phyloP scores from a whole-genome alignment of 1,140 invertebrate species.

The Drosophila paulistorum region DNA sequence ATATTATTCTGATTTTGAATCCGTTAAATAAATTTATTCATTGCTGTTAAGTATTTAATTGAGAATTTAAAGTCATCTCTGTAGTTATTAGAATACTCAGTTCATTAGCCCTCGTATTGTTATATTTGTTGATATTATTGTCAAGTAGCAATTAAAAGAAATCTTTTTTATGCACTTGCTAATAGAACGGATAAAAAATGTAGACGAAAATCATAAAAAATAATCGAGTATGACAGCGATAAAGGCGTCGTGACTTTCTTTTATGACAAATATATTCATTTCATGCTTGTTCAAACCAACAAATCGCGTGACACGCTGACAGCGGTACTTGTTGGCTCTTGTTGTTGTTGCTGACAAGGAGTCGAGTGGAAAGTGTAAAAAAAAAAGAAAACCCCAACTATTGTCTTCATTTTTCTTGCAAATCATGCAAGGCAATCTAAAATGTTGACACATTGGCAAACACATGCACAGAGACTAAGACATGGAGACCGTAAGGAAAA shows the following conservation, averaged over 20 bases:
- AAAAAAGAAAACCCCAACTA: slow-evolving; percentile 60
- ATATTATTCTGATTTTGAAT: no score
- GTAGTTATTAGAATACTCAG: background rate
- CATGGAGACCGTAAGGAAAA: slow-evolving; percentile 5
- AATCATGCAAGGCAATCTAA: slow-evolving; percentile 79
- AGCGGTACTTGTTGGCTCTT: slow-evolving; percentile 49
- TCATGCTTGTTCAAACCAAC: slow-evolving; percentile 71
- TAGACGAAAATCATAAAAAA: slow-evolving; percentile 10
- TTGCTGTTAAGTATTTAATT: no score
- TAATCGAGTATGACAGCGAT: slow-evolving; percentile 41
- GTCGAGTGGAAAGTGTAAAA: slow-evolving; percentile 60
- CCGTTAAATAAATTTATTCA: no score
- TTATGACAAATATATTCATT: slow-evolving; percentile 79
- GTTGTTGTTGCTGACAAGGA: slow-evolving; percentile 23
- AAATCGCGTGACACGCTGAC: slow-evolving; percentile 75
- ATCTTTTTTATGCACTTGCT: slow-evolving; percentile 1
- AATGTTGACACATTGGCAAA: slow-evolving; percentile 75
- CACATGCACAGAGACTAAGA: slow-evolving; percentile 38
- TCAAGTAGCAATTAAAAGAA: background rate
- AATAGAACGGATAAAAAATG: background rate
- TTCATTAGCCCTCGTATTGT: background rate
- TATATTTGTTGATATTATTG: background rate
- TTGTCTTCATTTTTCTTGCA: slow-evolving; percentile 80
- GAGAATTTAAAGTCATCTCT: background rate
- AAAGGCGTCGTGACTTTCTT: slow-evolving; percentile 64